These are phyloP conservation scores for Tangara arthus DNA, from an alignment of 2,797 vertebrate genomes.

Conservation along the genomic window DNA sequence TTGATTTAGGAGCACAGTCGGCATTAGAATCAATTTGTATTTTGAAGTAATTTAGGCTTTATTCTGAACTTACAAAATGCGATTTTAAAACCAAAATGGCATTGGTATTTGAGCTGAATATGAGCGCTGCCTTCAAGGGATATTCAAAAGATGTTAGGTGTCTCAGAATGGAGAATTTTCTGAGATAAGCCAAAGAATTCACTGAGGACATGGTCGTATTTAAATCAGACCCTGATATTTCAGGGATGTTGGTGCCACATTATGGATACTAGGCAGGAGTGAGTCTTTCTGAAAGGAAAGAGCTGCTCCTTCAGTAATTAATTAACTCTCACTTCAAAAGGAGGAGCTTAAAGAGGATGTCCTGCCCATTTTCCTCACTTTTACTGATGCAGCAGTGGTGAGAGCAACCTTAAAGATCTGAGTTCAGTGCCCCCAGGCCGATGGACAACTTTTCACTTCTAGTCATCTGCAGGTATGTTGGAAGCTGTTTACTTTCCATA, in stretches of 20 bases:
- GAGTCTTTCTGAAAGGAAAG: neutral
- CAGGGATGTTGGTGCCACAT: neutral
- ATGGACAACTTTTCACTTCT: neutral
- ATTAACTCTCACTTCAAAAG: neutral
- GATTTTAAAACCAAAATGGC: neutral
- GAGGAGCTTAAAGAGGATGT: neutral
- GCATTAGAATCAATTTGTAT: neutral
- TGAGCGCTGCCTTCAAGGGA: neutral
- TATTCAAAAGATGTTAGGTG: neutral
- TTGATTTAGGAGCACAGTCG: neutral
- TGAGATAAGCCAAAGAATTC: neutral
- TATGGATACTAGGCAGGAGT: rapidly evolving
- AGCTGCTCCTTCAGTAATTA: neutral
- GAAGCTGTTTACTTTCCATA: neutral
- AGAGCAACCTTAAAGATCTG: neutral
- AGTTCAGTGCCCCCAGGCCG: rapidly evolving
- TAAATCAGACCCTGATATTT: neutral
- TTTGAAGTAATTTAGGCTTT: constrained; percentile 5
- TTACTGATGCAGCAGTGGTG: too few species aligned
- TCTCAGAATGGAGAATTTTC: neutral
- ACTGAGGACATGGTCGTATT: neutral
- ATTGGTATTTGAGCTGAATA: neutral
- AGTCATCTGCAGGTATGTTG: neutral
- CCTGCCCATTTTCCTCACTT: rapidly evolving
- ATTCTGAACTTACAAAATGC: neutral